These are phyloP conservation scores for Fistularia commersonii DNA, from an alignment of 2,797 vertebrate genomes.

Conservation along the genomic window DNA sequence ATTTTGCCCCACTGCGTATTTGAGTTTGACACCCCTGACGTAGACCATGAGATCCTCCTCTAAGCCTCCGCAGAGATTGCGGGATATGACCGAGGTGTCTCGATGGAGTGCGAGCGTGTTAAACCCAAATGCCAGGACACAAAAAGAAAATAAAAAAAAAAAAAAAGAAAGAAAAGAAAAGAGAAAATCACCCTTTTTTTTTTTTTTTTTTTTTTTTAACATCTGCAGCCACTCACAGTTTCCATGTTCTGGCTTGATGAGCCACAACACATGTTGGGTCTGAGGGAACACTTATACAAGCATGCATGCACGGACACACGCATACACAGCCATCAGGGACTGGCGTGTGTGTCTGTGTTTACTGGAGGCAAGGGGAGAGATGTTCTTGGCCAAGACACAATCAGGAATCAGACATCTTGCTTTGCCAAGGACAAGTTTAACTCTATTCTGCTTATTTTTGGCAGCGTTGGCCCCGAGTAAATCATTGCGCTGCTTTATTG, in stretches of 20 bases:
- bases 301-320: constrained; percentile 1
- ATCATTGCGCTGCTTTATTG: constrained; percentile 53
- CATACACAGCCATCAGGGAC: constrained; percentile 2
- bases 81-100: constrained; percentile 53
- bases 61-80: constrained; percentile 42
- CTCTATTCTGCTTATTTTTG: constrained; percentile 70
- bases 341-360: constrained; percentile 52
- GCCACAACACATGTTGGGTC: constrained; percentile 70
- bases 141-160: constrained; percentile 10
- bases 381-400: constrained; percentile 68
- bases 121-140: constrained; percentile 19
- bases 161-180: constrained; percentile 4
- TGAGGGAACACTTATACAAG: constrained; percentile 39
- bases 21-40: too few relatives aligned
- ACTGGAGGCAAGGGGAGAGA: constrained; percentile 56
- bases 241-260: constrained; percentile 75
- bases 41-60: constrained; percentile 32
- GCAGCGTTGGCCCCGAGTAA: constrained; percentile 49
- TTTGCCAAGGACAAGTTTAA: constrained; percentile 73
- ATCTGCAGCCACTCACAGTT: constrained; percentile 76
- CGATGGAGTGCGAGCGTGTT: constrained; percentile 39
- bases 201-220: constrained; percentile 46
- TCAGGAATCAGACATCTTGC: constrained; percentile 65
- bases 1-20: too few relatives aligned
- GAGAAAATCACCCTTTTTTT: not conserved